Conservation (phyloP, 1,140 invertebrate species). For the Heliconius congener region DNA sequence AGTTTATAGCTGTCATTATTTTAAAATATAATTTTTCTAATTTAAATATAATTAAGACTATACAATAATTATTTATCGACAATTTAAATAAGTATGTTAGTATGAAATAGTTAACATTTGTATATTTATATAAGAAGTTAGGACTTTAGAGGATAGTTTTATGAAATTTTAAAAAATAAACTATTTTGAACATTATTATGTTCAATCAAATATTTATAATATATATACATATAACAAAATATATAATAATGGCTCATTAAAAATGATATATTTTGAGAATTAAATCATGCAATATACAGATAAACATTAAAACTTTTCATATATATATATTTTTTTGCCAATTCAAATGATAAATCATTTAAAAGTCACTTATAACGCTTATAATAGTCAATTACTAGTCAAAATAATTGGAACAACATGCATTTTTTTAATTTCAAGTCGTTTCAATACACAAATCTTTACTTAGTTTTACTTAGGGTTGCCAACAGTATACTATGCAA, state of each 20-base stretch:
- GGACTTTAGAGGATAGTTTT: background rate
- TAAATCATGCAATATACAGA: background rate
- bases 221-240: background rate
- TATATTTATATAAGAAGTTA: background rate
- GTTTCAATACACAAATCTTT: slow-evolving; percentile 24
- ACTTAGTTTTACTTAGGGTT: background rate
- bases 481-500: too few relatives aligned
- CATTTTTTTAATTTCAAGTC: background rate
- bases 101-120: background rate
- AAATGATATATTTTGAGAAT: background rate
- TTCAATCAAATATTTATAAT: background rate
- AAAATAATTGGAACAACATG: background rate
- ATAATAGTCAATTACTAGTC: background rate
- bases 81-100: background rate
- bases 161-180: too few relatives aligned
- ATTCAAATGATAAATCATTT: background rate
- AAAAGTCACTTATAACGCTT: background rate
- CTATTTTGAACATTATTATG: background rate
- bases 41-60: background rate
- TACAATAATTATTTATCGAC: background rate
- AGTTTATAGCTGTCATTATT: background rate
- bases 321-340: background rate
- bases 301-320: background rate
- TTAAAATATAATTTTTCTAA: background rate
- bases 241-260: too few relatives aligned